Conservation (phyloP, 2,888 invertebrate genomes). For the Campaea margaritaria region DNA sequence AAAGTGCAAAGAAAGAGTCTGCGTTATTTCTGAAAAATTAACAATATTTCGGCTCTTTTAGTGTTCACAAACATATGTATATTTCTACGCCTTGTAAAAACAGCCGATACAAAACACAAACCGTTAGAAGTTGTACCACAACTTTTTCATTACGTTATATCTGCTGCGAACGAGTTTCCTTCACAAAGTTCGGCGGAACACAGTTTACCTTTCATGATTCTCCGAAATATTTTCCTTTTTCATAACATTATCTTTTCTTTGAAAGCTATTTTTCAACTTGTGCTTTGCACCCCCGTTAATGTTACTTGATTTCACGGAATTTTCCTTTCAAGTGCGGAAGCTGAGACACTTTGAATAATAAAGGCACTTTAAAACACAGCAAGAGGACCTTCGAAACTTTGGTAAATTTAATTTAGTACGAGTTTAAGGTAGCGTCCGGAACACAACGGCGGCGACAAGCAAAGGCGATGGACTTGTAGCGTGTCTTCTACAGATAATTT, state of each 20-base stretch:
- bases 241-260: constrained; percentile 9
- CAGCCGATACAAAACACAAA: background rate
- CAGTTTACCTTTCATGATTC: constrained; percentile 25
- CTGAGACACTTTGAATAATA: constrained; percentile 44
- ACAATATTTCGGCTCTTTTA: too few species aligned
- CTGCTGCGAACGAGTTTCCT: constrained; percentile 23
- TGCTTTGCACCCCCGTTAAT: constrained; percentile 1
- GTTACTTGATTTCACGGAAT: constrained; percentile 20
- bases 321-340: constrained; percentile 17
- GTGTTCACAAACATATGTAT: too few species aligned
- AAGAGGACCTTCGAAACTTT: constrained; percentile 41
- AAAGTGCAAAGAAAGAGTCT: too few species aligned
- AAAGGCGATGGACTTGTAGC: too few species aligned
- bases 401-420: constrained; percentile 52
- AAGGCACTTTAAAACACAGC: constrained; percentile 50
- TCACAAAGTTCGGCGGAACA: constrained; percentile 12
- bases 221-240: constrained; percentile 22
- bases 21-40: too few species aligned
- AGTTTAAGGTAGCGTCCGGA: background rate
- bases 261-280: constrained; percentile 12
- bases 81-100: too few species aligned
- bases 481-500: too few species aligned
- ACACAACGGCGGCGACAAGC: background rate
- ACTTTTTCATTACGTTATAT: constrained; percentile 29
- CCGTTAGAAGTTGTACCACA: background rate